Conservation (phyloP, 2,113 vertebrate species). For the Trochalopteron elliotii region DNA sequence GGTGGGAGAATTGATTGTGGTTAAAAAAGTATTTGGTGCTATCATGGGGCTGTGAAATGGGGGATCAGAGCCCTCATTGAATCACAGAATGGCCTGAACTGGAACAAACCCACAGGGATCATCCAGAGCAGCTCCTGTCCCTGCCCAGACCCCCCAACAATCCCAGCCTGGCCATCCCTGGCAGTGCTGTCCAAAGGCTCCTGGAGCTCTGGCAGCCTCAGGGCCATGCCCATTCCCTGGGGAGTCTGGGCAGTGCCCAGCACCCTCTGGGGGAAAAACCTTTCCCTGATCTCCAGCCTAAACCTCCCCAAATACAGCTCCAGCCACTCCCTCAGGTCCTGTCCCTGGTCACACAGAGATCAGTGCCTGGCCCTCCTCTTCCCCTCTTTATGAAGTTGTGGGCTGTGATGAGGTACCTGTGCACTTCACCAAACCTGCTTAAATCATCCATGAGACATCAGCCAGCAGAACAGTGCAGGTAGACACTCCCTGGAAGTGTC, state of each 20-base stretch:
- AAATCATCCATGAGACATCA: accelerated
- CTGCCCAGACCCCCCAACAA: neutral
- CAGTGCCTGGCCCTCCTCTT: neutral
- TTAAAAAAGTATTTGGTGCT: neutral
- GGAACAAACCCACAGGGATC: neutral
- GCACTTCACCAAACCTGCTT: neutral
- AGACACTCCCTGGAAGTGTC: neutral
- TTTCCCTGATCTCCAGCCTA: accelerated
- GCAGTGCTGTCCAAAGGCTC: accelerated
- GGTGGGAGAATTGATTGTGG: accelerated
- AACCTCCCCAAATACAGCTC: accelerated
- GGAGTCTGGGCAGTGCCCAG: neutral
- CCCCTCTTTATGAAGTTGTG: neutral
- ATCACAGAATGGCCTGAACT: neutral
- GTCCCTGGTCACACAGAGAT: neutral
- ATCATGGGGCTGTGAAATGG: neutral
- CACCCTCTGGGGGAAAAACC: neutral
- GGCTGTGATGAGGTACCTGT: neutral
- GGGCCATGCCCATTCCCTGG: neutral
- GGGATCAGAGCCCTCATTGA: accelerated
- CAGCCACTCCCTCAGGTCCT: neutral
- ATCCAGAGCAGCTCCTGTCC: accelerated
- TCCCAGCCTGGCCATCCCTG: neutral
- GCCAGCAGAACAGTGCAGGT: neutral
- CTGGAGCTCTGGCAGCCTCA: neutral